Percentiles rank a stretch among this genome's conserved stretches.
phyloP scores from a whole-genome alignment of 1,140 invertebrate genomes.

The Hydropsyche tenuis region DNA sequence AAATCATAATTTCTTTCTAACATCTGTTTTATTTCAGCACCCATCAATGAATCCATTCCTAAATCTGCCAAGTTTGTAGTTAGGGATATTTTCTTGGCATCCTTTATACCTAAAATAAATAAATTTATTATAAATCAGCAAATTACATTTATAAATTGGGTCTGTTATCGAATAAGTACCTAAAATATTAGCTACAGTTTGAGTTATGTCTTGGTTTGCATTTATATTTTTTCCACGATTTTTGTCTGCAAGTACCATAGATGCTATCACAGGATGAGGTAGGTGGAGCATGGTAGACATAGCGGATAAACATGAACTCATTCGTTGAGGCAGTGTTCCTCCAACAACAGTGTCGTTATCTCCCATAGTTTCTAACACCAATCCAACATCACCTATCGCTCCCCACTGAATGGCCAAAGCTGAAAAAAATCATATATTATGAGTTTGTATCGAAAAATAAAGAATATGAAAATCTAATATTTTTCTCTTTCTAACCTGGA shows the following conservation, averaged over 20 bases:
- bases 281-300: conserved; percentile 90
- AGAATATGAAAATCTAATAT: not conserved
- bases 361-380: conserved; percentile 86
- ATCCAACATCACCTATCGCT: conserved; percentile 95
- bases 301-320: conserved; percentile 83
- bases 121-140: not conserved
- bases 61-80: conserved; percentile 85
- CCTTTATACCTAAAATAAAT: conserved; percentile 70
- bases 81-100: conserved; percentile 76
- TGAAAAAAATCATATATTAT: conserved; percentile 39
- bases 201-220: conserved; percentile 67
- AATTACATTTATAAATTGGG: not conserved
- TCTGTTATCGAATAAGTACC: conserved; percentile 61
- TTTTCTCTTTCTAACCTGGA: conserved; percentile 60
- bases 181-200: conserved; percentile 83
- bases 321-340: conserved; percentile 91
- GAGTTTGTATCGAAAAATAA: not conserved
- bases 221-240: conserved; percentile 63
- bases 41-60: conserved; percentile 98
- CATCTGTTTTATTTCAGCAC: conserved; percentile 96
- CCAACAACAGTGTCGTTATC: conserved; percentile 89
- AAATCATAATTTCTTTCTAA: conserved; percentile 92
- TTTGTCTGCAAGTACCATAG: conserved; percentile 82
- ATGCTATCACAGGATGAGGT: conserved; percentile 83
- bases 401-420: conserved; percentile 96